Base-by-base conservation (phyloP, 2,888 invertebrate genomes). In the Taphrorychus bicolor region DNA sequence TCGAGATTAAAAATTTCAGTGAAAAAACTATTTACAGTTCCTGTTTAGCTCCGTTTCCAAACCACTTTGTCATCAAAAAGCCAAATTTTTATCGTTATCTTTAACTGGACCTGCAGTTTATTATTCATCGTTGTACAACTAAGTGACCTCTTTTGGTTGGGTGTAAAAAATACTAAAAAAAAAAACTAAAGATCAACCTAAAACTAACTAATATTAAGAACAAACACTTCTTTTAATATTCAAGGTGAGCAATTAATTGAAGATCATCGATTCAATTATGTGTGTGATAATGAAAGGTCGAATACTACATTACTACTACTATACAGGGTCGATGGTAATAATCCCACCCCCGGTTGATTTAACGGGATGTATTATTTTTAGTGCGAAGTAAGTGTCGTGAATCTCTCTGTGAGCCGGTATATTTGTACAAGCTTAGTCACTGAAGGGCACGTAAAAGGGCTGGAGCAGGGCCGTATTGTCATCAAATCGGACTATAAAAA, bases 391-490 rank as follows among this genome's bases (percentile, higher is more conserved):
- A 76, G 76, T 74, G 74, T 72, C 70, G 73, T 74, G 75, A 76
- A 75, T 76, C 75, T 73, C 74, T 76, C 72, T 73, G 71, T 74
- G 70, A 73, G 70, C 74, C 70, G 73, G 66, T 61, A 71, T 77
- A 76, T 77, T 77, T 76, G 72, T 76, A 75, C 70, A 79, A 78
- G 78, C 78, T 79, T 79, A 79, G 79, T 79, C 79, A 79, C 75
- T 75, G 74, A 73, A 71, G 72, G 66, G 40, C 40, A 59, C 57
- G 58, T 62, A 63, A 63, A 70, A 51, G 56, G 56, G 53, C 17
- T n/a, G 9, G 22, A 22, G 42, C 63, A 69, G 69, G 70, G 68
- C 73, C 75, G 72, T 72, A 74, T 71, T 74, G n/a, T n/a, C n/a
- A n/a, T n/a, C n/a, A n/a, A n/a, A n/a, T n/a, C n/a, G n/a, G n/a